A percentile compares a stretch with the other conserved stretches of the same genome.
Evolutionary conservation across 1,140 invertebrate genomes (phyloP).

Genomic region (Drosophila yakuba): DNA sequence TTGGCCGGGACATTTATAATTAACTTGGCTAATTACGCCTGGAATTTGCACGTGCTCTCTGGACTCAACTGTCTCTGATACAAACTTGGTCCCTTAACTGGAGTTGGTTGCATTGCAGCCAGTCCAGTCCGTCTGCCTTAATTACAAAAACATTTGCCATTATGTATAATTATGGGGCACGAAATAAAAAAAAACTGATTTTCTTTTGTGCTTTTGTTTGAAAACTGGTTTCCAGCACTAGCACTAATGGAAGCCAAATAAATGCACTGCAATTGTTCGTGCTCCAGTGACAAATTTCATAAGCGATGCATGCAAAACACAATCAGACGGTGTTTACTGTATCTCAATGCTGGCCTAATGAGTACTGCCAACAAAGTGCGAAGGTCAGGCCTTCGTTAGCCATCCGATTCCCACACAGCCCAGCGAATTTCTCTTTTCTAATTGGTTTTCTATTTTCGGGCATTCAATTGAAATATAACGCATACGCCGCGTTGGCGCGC

Average conservation of each 20-base stretch:
- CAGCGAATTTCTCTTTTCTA: slow-evolving; percentile 22
- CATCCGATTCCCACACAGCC: slow-evolving; percentile 12
- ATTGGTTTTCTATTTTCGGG: slow-evolving; percentile 43
- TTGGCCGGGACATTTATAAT: slow-evolving; percentile 66
- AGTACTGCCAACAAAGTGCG: slow-evolving; percentile 13
- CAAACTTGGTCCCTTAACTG: slow-evolving; percentile 31
- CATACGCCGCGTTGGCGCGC: slow-evolving; percentile 50
- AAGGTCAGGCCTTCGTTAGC: slow-evolving; percentile 12
- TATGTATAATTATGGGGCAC: slow-evolving; percentile 58
- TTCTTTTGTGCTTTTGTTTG: background rate
- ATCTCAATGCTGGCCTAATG: slow-evolving; percentile 23
- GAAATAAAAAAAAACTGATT: slow-evolving; percentile 38
- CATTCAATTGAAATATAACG: slow-evolving; percentile 57
- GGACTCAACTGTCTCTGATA: slow-evolving; percentile 17
- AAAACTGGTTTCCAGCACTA: slow-evolving; percentile 54
- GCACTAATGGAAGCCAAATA: slow-evolving; percentile 65
- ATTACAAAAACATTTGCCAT: slow-evolving; percentile 68
- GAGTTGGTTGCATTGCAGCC: slow-evolving; percentile 26
- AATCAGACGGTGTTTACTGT: slow-evolving; percentile 26
- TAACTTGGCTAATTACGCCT: slow-evolving; percentile 76
- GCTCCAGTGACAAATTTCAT: slow-evolving; percentile 51
- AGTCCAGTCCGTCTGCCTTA: slow-evolving; percentile 45
- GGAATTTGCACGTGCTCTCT: slow-evolving; percentile 68
- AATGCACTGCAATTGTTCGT: slow-evolving; percentile 64
- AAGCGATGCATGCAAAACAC: slow-evolving; percentile 32